Evolutionary conservation across 2,797 vertebrate species (phyloP), one percentile per base, ranked within the genome.

Genomic region (Falco peregrinus): DNA sequence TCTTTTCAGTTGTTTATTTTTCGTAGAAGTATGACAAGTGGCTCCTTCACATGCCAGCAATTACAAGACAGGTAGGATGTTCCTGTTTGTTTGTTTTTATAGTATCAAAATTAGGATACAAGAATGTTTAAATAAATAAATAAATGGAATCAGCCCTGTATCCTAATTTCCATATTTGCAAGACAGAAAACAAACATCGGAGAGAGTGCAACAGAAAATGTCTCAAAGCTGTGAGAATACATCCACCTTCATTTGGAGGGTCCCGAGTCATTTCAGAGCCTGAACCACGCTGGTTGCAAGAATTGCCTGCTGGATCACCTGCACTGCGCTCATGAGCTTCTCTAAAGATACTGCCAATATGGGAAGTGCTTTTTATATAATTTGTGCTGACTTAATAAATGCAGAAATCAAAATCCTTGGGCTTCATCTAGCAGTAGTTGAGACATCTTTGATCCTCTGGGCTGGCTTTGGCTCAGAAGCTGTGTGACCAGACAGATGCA

Each of bases 251-350:
- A 37, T 77, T 56, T 73, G 28, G 33, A 93, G 63, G 53, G 16
- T 11, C 26, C 21, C 64, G 51, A 95, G 91, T 83, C 76, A 97
- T 81, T 96, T 95, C 95, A 94, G 93, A 94, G 82, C 85, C 91
- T 82, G 91, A 81, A 35, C 48, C 57, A 60, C 15, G 3, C 13
- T 39, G 56, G 37, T 7, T 91, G 43, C 73, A 89, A 28, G 25
- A 48, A 41, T 12, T 91, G 25, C 69, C 51, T 91, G 63, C 65
- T 48, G 35, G 47, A 78, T 69, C 51, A 48, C 3, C 16, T 68
- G 90, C 51, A 35, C 10, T 35, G 69, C 57, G 31, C 67, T 79
- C 69, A 69, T 6, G 61, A 89, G 28, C 21, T 65, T 75, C 57
- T 78, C 29, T 57, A 35, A 71, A 77, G 61, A 21, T 11, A 31